These are phyloP conservation scores for Cryptophagus acutangulus DNA, from an alignment of 2,888 invertebrate genomes.

Conservation along the genomic window DNA sequence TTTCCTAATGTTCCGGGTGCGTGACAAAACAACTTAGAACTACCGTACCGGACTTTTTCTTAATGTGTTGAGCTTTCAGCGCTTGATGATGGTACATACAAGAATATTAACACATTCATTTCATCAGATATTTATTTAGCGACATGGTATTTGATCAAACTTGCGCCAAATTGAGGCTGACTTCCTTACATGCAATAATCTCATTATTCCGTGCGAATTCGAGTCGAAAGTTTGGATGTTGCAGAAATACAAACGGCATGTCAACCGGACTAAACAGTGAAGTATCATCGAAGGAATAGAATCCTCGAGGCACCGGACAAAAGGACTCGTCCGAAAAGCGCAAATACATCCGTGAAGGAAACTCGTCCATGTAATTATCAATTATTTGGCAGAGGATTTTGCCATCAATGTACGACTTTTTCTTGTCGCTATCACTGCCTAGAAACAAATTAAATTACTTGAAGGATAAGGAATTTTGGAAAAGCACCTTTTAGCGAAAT, in stretches of 20 bases:
- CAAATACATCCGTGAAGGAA: too few relatives aligned
- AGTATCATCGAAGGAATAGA: slow-evolving; percentile 10
- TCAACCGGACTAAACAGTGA: slow-evolving; percentile 6
- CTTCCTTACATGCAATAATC: slow-evolving; percentile 9
- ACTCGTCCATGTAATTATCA: slow-evolving; percentile 10
- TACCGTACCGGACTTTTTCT: too few relatives aligned
- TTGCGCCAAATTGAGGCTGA: too few relatives aligned
- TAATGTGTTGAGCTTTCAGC: too few relatives aligned
- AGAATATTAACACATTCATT: too few relatives aligned
- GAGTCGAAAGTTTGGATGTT: slow-evolving; percentile 9
- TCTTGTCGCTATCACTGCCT: slow-evolving; percentile 1
- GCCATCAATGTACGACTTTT: slow-evolving; percentile 9
- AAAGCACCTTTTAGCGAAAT: slow-evolving; percentile 16
- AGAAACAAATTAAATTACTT: background rate
- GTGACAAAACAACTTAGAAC: too few relatives aligned
- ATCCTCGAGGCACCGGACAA: slow-evolving; percentile 11
- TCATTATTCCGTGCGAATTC: slow-evolving; percentile 12
- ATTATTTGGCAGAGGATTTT: slow-evolving; percentile 12
- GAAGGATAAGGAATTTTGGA: background rate
- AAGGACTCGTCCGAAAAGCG: too few relatives aligned
- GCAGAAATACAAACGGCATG: slow-evolving; percentile 10
- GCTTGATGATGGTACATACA: too few relatives aligned
- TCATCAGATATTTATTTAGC: too few relatives aligned
- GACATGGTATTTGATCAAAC: too few relatives aligned
- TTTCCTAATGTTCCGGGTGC: too few relatives aligned